Evolutionary conservation across 2,888 invertebrate species (phyloP).

Genomic region (Hedya salicella): DNA sequence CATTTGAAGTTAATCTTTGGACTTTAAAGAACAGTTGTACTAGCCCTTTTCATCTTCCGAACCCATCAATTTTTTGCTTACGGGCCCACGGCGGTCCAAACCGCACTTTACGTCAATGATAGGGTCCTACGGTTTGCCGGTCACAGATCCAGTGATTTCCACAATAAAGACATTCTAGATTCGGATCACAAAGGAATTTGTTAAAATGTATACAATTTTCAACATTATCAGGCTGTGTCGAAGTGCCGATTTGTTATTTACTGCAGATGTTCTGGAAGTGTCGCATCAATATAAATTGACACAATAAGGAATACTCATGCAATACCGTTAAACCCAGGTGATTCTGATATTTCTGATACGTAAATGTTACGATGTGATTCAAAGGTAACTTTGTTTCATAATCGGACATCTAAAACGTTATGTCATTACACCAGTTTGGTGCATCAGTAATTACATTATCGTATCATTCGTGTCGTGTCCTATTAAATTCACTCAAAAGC

Average conservation of each 20-base stretch:
- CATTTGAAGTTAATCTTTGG: neutral
- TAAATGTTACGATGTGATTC: conserved; percentile 2
- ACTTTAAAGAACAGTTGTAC: neutral
- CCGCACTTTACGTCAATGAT: conserved; percentile 49
- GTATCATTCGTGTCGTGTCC: conserved; percentile 30
- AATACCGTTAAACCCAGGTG: neutral
- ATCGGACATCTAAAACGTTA: conserved; percentile 31
- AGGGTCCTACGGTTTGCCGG: conserved; percentile 51
- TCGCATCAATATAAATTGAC: conserved; percentile 5
- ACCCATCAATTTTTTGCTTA: conserved; percentile 32
- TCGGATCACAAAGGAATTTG: conserved; percentile 49
- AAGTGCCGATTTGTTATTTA: conserved; percentile 31
- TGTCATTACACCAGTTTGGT: conserved; percentile 32
- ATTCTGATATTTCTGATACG: no score
- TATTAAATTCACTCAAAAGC: conserved; percentile 30
- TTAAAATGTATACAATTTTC: conserved; percentile 40
- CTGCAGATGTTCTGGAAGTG: conserved; percentile 18
- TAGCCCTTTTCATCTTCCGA: conserved; percentile 34
- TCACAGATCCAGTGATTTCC: conserved; percentile 54
- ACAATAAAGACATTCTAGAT: conserved; percentile 63
- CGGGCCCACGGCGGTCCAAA: conserved; percentile 49
- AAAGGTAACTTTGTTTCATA: conserved; percentile 1
- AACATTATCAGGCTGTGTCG: conserved; percentile 13
- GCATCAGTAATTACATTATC: conserved; percentile 25
- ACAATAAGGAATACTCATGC: conserved; percentile 1